phyloP scores from a whole-genome alignment of 2,113 vertebrate genomes.

The Petromus typicus region DNA sequence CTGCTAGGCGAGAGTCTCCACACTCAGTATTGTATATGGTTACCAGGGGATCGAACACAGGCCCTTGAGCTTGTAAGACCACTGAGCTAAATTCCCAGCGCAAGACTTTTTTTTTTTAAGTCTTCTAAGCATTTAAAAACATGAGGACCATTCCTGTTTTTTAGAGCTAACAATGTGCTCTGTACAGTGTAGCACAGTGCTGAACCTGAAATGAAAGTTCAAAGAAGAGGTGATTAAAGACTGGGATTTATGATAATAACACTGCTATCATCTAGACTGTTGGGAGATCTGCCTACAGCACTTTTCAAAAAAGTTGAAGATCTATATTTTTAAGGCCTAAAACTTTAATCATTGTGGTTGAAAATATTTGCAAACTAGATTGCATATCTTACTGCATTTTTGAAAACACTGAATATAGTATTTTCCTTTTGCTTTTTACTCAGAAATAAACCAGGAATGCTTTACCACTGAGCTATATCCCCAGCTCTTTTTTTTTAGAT shows the following conservation, averaged over 20 bases:
- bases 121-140: conserved; percentile 62
- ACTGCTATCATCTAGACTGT: background rate
- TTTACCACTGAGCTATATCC: background rate
- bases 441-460: background rate
- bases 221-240: conserved; percentile 52
- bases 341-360: conserved; percentile 45
- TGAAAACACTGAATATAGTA: conserved; percentile 45
- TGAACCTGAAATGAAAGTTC: background rate
- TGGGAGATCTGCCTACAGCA: background rate
- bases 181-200: background rate
- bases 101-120: background rate
- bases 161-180: conserved; percentile 23
- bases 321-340: conserved; percentile 25
- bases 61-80: too few relatives aligned
- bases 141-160: conserved; percentile 15
- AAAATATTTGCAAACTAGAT: conserved; percentile 59
- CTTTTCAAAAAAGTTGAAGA: conserved; percentile 52
- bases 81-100: too few relatives aligned
- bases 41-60: too few relatives aligned
- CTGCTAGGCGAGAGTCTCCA: too few relatives aligned
- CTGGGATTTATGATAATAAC: background rate
- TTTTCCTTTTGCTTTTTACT: background rate
- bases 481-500: background rate
- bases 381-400: conserved; percentile 16
- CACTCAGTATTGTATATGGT: too few relatives aligned